These are phyloP conservation scores for Leptarthrus brevirostris DNA, from an alignment of 2,888 invertebrate species.

Conservation along the genomic window DNA sequence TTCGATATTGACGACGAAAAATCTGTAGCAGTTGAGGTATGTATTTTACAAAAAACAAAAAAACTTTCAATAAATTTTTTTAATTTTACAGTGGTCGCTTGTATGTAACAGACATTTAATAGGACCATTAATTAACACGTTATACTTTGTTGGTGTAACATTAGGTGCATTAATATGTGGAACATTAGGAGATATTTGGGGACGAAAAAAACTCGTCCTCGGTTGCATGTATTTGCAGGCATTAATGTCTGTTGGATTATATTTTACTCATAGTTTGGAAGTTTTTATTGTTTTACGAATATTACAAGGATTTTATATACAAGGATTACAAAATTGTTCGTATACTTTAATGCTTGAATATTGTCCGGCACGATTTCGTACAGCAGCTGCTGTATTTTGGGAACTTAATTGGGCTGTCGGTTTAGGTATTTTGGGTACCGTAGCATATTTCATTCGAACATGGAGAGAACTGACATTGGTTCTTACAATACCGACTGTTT, in stretches of 20 bases:
- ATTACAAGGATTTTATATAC: conserved; percentile 67
- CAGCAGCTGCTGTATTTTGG: conserved; percentile 67
- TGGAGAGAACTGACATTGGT: conserved; percentile 70
- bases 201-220: conserved; percentile 65
- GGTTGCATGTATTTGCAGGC: conserved; percentile 66
- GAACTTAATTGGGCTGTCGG: conserved; percentile 68
- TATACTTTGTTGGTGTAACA: conserved; percentile 66
- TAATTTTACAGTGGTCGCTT: conserved; percentile 62
- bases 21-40: conserved; percentile 56
- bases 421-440: conserved; percentile 65
- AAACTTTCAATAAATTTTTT: conserved; percentile 15
- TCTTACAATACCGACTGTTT: conserved; percentile 67
- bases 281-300: conserved; percentile 64
- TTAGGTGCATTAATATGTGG: conserved; percentile 67
- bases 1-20: conserved; percentile 58
- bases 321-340: conserved; percentile 69
- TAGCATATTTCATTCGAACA: conserved; percentile 67
- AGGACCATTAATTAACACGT: conserved; percentile 60
- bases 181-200: conserved; percentile 65
- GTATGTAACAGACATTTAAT: conserved; percentile 65
- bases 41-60: neutral
- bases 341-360: conserved; percentile 69
- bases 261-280: conserved; percentile 60
- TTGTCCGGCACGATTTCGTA: conserved; percentile 67
- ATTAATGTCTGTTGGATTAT: conserved; percentile 58